Base-by-base conservation (phyloP, 2,797 vertebrate genomes). In the Heteromormyrus szaboi region DNA sequence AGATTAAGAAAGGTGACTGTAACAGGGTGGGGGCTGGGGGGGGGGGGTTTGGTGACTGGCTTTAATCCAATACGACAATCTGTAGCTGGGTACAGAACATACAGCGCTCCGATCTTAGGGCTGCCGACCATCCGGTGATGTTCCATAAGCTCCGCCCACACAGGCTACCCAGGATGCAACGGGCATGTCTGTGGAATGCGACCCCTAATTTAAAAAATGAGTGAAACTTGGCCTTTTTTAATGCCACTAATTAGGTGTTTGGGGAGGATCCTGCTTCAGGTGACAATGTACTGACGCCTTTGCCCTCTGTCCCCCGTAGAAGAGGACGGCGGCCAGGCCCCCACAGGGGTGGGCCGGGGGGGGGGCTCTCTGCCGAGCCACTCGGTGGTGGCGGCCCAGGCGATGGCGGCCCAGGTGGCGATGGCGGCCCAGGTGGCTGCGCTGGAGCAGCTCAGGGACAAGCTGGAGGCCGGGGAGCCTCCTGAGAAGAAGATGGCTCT, bases 401-500 rank as follows among this genome's bases (percentile, higher is more conserved):
- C 92, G 4, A 89, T 93, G 0, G 94, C 95, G 0, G 94, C 92
- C 79, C 96, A 96, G 89, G 96, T 96, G 3, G 96, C 97, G 0
- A 97, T 97, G 4, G 97, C 96, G 0, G 98, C 98, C 0, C 98
- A 99, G 92, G 96, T 97, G 0, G 98, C 95, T 0, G 98, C 97
- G 0, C 93, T 99, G 95, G 98, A 99, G 93, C 98, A 99, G 91
- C 97, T 99, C 83, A 93, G 98, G 92, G 98, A 99, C 93, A 99
- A 98, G 92, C 95, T 99, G 93, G 98, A 99, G 92, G 95, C 97
- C 0, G 98, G 98, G 0, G 98, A 99, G 91, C 98, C 98, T 0
- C 98, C 98, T 0, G 98, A 98, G 94, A 99, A 99, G 95, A 99
- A 98, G 94, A 96, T 98, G 96, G 97, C 97, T 0, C 93, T 99